Base-by-base conservation (phyloP, 2,113 vertebrate species). In the Menidia beryllina region DNA sequence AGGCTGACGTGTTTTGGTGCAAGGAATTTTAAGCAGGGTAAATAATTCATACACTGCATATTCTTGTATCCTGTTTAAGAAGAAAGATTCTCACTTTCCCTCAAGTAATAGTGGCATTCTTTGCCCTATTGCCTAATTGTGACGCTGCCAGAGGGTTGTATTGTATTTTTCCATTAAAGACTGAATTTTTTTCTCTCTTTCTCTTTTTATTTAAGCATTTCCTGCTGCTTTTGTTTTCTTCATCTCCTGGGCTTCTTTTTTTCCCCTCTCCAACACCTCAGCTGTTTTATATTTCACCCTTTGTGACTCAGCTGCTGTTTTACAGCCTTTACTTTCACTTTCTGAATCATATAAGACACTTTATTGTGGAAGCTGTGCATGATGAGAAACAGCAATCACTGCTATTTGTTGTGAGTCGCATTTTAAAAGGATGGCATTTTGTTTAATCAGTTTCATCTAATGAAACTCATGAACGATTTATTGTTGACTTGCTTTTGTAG, bases 131-230 rank as follows among this genome's bases (percentile, higher is more conserved):
- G 55, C 62, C 58, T 84, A 78, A 91, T 82, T 75, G 64, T 51
- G 59, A 56, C 26, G 78, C 53, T 69, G 56, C 64, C 71, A 63
- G 53, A 69, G 30, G 59, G 69, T 47, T 58, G 7, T 55, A 41
- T 52, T 83, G 58, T 73, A 60, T 79, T 83, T 86, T 87, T 92
- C 77, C 83, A 82, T 90, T 86, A 89, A 87, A 77, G 81, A 59
- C 60, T 83, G 54, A 56, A 61, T 69, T 0, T 41, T 5, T 55
- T 45, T 65, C n/a, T 47, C 56, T 75, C 1, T 12, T 36, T 61
- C 39, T 63, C 36, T 1, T 34, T 24, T 26, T 14, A 23, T 6
- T 23, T 47, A 15, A 24, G 5, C 30, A 34, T 67, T 56, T 71
- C 55, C 56, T 79, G 55, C 78, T 63, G 41, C 41, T 56, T 21